phyloP scores from a whole-genome alignment of 2,113 vertebrate genomes.

The Chloropsis cyanopogon region DNA sequence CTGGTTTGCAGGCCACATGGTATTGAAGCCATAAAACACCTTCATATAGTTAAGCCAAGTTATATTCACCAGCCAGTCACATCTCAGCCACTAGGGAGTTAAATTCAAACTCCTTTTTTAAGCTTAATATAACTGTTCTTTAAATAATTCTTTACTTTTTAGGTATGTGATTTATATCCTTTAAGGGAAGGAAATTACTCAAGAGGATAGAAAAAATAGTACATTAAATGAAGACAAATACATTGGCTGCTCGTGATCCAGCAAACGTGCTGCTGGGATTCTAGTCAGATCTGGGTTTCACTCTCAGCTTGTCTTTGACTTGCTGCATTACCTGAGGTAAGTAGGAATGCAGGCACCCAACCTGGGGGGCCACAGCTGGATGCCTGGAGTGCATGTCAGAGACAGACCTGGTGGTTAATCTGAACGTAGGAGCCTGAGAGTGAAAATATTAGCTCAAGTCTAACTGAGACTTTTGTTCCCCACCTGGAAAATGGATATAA shows the following conservation, averaged over 20 bases:
- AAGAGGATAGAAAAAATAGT: neutral
- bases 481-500: neutral
- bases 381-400: neutral
- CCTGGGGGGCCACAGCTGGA: neutral
- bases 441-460: neutral
- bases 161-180: slow-evolving; percentile 34
- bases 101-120: neutral
- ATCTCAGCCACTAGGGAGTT: slow-evolving; percentile 6
- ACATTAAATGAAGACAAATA: slow-evolving; percentile 54
- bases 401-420: neutral
- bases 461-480: neutral
- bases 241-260: neutral
- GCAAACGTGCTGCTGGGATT: neutral
- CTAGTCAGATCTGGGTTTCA: neutral
- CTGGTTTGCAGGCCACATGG: neutral
- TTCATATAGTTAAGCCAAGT: neutral
- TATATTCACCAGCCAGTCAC: neutral
- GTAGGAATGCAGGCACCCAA: neutral
- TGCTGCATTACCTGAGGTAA: neutral
- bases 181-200: slow-evolving; percentile 38
- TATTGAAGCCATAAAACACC: neutral
- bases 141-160: slow-evolving; percentile 33
- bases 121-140: slow-evolving; percentile 7
- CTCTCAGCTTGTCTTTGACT: neutral
- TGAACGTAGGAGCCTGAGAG: neutral